Evolutionary conservation across 1,140 invertebrate species (phyloP).

Genomic region (Drosophila erecta): DNA sequence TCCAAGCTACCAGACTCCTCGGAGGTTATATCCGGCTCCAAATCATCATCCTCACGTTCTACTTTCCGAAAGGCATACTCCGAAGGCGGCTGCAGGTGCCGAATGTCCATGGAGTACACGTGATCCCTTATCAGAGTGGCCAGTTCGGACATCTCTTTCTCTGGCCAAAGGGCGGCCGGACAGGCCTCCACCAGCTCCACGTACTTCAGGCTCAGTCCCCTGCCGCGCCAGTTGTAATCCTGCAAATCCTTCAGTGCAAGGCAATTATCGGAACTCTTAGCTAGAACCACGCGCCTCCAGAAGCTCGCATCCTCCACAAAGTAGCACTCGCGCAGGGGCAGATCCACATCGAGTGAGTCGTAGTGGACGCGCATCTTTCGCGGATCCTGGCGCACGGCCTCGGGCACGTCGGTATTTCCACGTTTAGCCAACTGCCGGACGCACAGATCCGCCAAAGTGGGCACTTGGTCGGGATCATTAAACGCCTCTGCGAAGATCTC

Average conservation of each 20-base stretch:
- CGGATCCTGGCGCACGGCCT: slow-evolving; percentile 36
- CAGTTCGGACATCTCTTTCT: slow-evolving; percentile 52
- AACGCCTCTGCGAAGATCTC: slow-evolving; percentile 56
- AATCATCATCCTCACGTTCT: slow-evolving; percentile 2
- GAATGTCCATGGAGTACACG: slow-evolving; percentile 53
- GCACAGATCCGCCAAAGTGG: slow-evolving; percentile 58
- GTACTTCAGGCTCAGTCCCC: slow-evolving; percentile 69
- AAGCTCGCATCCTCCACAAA: slow-evolving; percentile 49
- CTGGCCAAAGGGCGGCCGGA: slow-evolving; percentile 61
- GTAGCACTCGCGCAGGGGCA: slow-evolving; percentile 65
- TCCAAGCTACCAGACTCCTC: slow-evolving; percentile 18
- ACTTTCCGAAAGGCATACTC: slow-evolving; percentile 34
- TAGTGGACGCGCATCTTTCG: slow-evolving; percentile 54
- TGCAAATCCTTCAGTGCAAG: slow-evolving; percentile 37
- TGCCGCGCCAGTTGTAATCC: slow-evolving; percentile 64
- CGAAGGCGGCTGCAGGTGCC: slow-evolving; percentile 55
- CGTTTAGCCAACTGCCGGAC: slow-evolving; percentile 50
- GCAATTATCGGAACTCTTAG: slow-evolving; percentile 48
- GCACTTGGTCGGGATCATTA: slow-evolving; percentile 50
- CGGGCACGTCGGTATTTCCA: slow-evolving; percentile 20
- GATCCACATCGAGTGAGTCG: slow-evolving; percentile 60
- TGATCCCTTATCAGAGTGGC: slow-evolving; percentile 35
- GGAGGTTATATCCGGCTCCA: slow-evolving; percentile 39
- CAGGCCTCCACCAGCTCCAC: slow-evolving; percentile 71
- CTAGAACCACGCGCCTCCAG: slow-evolving; percentile 70